Conservation (phyloP, 2,888 invertebrate species). For the Watsonalla cultraria region DNA sequence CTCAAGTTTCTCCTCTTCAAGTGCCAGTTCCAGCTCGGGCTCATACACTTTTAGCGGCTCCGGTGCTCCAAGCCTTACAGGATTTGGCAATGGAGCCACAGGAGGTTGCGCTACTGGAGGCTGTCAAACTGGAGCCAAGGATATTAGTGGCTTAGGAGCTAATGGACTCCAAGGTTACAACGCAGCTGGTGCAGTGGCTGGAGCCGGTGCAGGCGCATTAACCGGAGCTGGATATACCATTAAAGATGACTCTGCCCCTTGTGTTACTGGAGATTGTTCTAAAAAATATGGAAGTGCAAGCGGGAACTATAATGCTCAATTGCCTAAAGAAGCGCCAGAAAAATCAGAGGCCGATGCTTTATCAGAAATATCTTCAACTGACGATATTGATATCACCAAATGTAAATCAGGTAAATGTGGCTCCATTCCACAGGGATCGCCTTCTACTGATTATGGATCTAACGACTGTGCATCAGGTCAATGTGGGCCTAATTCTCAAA, state of each 20-base stretch:
- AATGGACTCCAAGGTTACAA: conserved; percentile 10
- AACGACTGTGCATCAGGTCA: conserved; percentile 17
- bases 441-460: conserved; percentile 2
- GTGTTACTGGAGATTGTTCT: neutral
- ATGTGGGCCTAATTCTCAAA: conserved; percentile 1
- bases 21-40: conserved; percentile 58
- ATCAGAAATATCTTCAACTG: conserved; percentile 8
- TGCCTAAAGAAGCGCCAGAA: conserved; percentile 18
- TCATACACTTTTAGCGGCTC: conserved; percentile 52
- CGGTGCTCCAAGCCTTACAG: conserved; percentile 17
- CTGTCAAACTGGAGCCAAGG: conserved; percentile 14
- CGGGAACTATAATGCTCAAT: neutral
- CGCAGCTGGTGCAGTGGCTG: conserved; percentile 22
- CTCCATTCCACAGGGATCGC: conserved; percentile 1
- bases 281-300: neutral
- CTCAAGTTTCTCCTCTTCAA: conserved; percentile 61
- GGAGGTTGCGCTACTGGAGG: conserved; percentile 19
- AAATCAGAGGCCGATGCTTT: conserved; percentile 23
- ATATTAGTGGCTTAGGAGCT: conserved; percentile 1
- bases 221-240: conserved; percentile 11
- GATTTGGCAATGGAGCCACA: conserved; percentile 5
- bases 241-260: conserved; percentile 8
- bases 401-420: conserved; percentile 33
- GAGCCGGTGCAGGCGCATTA: conserved; percentile 20
- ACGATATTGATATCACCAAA: conserved; percentile 17